Conservation (phyloP, 2,797 vertebrate genomes). For the Microctenopoma lineatum region DNA sequence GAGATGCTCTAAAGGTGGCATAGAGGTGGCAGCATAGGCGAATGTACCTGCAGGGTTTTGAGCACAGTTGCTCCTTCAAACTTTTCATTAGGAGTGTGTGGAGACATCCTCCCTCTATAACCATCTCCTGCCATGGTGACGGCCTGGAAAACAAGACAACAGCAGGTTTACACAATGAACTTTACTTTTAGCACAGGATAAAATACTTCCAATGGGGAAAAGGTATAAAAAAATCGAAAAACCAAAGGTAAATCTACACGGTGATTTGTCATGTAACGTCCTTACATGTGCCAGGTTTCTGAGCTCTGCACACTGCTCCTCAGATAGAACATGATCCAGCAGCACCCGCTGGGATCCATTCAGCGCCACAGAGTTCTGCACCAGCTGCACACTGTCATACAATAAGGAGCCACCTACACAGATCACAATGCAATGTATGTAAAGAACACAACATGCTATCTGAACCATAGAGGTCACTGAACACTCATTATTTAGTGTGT, state of each 20-base stretch:
- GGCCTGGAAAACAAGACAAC: constrained; percentile 73
- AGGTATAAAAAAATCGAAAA: neutral
- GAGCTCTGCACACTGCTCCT: constrained; percentile 91
- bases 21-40: too few relatives aligned
- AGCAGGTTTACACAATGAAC: neutral
- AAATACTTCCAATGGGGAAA: neutral
- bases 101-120: constrained; percentile 94
- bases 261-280: neutral
- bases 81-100: constrained; percentile 96
- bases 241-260: neutral
- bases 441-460: constrained; percentile 7
- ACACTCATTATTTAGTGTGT: neutral
- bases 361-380: constrained; percentile 90
- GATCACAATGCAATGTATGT: constrained; percentile 15
- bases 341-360: constrained; percentile 94
- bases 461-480: neutral
- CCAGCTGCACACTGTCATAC: constrained; percentile 87
- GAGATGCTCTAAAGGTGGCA: too few relatives aligned
- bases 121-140: constrained; percentile 93
- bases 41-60: constrained; percentile 91
- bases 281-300: constrained; percentile 90
- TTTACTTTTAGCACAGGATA: neutral
- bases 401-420: constrained; percentile 89
- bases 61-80: constrained; percentile 97
- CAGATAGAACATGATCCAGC: constrained; percentile 90